A percentile compares a stretch with the other conserved stretches of the same genome.
Conservation (phyloP, 1,140 invertebrate species). For the Drosophila suzukii region DNA sequence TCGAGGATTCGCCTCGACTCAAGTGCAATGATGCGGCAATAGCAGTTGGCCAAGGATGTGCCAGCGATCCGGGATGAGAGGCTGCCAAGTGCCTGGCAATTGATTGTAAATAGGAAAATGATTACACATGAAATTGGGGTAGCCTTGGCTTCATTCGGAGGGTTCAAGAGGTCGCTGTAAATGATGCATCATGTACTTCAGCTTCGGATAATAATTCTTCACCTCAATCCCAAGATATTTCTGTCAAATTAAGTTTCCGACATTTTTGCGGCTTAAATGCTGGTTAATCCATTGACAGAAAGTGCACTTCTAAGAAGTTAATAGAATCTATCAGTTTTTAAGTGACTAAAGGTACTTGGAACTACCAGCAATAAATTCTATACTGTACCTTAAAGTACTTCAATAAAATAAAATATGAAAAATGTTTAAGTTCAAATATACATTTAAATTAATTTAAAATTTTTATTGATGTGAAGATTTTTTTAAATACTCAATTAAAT, state of each 20-base stretch:
- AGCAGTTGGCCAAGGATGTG: slow-evolving; percentile 56
- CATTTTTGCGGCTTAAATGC: slow-evolving; percentile 11
- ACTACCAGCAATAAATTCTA: too few relatives aligned
- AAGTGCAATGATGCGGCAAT: slow-evolving; percentile 64
- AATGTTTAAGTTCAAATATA: too few relatives aligned
- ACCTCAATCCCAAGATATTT: neutral
- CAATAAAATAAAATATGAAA: too few relatives aligned
- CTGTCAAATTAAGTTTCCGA: slow-evolving; percentile 3
- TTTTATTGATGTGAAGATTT: too few relatives aligned
- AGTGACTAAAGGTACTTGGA: too few relatives aligned
- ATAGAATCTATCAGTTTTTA: too few relatives aligned
- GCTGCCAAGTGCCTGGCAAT: slow-evolving; percentile 29
- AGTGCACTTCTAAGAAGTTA: too few relatives aligned
- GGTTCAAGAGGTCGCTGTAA: neutral
- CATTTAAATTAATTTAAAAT: too few relatives aligned
- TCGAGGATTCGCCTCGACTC: slow-evolving; percentile 46
- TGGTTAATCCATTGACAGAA: neutral
- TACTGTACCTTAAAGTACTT: too few relatives aligned
- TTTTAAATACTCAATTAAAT: too few relatives aligned
- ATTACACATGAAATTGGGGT: slow-evolving; percentile 41
- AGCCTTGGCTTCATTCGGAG: neutral
- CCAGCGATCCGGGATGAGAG: slow-evolving; percentile 26
- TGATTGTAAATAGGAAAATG: slow-evolving; percentile 51
- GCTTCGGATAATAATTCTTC: neutral
- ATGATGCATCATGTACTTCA: neutral